A percentile compares a stretch with the other conserved stretches of the same genome.
phyloP scores from a whole-genome alignment of 1,140 invertebrate genomes.

The Hylyphantes graminicola region DNA sequence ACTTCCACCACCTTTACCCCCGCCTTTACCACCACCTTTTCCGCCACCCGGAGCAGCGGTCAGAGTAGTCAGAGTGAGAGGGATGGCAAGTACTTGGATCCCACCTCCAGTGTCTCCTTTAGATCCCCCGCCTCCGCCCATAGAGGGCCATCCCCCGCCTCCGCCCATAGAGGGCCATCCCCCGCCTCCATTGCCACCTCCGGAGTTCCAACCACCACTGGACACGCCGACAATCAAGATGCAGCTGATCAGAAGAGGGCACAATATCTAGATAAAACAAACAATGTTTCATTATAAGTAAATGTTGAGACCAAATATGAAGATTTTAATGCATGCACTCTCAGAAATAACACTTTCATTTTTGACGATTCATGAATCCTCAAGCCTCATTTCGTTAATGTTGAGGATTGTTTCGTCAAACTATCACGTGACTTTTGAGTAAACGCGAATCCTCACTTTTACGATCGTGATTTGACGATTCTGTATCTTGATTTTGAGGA shows the following conservation, averaged over 20 bases:
- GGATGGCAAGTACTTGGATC: constrained; percentile 45
- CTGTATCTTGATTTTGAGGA: no score
- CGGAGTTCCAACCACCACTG: constrained; percentile 14
- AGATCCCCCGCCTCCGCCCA: constrained; percentile 13
- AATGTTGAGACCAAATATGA: no score
- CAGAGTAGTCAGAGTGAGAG: constrained; percentile 32
- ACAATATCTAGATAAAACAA: constrained; percentile 1
- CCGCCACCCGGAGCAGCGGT: constrained; percentile 5
- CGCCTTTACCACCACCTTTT: constrained; percentile 15
- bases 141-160: constrained; percentile 4
- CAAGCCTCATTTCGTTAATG: no score
- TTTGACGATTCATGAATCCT: no score
- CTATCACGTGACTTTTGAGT: no score
- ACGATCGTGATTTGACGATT: no score
- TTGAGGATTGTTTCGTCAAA: no score
- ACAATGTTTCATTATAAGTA: no score
- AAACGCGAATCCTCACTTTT: no score
- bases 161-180: neutral
- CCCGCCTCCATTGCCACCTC: constrained; percentile 24
- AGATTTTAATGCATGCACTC: no score
- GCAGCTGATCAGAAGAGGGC: constrained; percentile 7
- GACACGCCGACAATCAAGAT: constrained; percentile 6
- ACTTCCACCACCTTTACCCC: constrained; percentile 15
- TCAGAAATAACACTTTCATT: no score
- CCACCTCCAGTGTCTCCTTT: constrained; percentile 56